Base-by-base conservation (phyloP, 2,797 vertebrate species). In the Mus minutoides region DNA sequence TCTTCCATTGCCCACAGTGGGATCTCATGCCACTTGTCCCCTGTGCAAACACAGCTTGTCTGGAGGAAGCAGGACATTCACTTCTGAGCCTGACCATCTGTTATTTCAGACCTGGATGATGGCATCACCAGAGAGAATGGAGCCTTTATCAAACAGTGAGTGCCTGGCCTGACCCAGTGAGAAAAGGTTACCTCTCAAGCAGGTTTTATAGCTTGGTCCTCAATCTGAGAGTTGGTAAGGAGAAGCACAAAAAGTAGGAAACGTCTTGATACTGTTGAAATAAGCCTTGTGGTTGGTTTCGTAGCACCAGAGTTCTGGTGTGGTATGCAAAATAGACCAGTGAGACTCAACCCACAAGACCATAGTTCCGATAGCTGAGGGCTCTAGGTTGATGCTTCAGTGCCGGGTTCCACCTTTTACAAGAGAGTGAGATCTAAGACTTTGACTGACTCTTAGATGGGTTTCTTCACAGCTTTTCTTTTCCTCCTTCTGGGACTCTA, bases 71-170 rank as follows among this genome's bases (percentile, higher is more conserved):
- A 62, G 83, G 88, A 77, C 80, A 56, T 97, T 95, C 97, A 40
- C 94, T 88, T 93, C 83, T 77, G 86, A 84, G 90, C 94, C 91
- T 4, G n/a, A 16, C 96, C 97, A 97, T 97, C 97, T 97, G 97
- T 97, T 89, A 49, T 93, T 97, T 92, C 92, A 88, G 92, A 90
- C 58, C 83, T 90, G 86, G 58, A 58, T 76, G 83, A 77, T 69
- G 90, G 87, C 92, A 91, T 73, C 73, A 90, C 86, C 95, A 86
- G 87, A 80, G 83, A 2, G 0, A 80, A 60, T 43, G 10, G 79
- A 90, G 80, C 95, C 94, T 95, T 97, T 12, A 54, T 96, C 96
- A 98, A 97, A 98, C 94, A 97, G 76, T 60, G 13, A 97, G 76
- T 60, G 13, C 82, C 86, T 75, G 58, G 90, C 90, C 78, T 8